Conservation (phyloP, 2,888 invertebrate species). For the Graphium colonna region DNA sequence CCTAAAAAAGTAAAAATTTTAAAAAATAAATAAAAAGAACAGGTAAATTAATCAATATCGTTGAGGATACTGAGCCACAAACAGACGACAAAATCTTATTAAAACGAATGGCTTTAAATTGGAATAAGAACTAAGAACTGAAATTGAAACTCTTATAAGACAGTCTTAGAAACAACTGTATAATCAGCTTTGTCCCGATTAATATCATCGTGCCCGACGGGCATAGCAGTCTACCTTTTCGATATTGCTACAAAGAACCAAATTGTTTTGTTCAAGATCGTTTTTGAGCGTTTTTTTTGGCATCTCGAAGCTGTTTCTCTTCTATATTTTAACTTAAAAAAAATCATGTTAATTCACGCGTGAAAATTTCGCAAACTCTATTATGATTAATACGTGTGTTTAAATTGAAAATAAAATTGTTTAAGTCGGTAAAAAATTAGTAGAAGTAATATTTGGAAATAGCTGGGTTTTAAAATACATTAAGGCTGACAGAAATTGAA, state of each 20-base stretch:
- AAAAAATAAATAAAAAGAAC: no score
- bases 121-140: conserved; percentile 35
- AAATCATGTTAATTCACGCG: no score
- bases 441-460: no score
- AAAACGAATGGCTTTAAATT: conserved; percentile 32
- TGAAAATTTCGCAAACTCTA: no score
- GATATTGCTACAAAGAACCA: conserved; percentile 74
- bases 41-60: not conserved
- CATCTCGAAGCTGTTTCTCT: no score
- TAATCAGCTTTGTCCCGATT: conserved; percentile 76
- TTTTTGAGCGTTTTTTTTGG: conserved; percentile 52
- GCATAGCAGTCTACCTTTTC: conserved; percentile 45
- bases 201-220: conserved; percentile 65
- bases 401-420: no score
- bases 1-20: no score
- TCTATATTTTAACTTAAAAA: no score
- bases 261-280: conserved; percentile 68
- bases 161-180: conserved; percentile 56
- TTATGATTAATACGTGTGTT: no score
- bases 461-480: no score
- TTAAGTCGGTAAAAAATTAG: no score
- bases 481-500: no score
- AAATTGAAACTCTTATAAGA: conserved; percentile 53
- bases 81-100: conserved; percentile 22
- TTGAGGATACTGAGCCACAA: conserved; percentile 15